These are phyloP conservation scores for Blennius ocellaris DNA, from an alignment of 2,113 vertebrate species.

Conservation along the genomic window DNA sequence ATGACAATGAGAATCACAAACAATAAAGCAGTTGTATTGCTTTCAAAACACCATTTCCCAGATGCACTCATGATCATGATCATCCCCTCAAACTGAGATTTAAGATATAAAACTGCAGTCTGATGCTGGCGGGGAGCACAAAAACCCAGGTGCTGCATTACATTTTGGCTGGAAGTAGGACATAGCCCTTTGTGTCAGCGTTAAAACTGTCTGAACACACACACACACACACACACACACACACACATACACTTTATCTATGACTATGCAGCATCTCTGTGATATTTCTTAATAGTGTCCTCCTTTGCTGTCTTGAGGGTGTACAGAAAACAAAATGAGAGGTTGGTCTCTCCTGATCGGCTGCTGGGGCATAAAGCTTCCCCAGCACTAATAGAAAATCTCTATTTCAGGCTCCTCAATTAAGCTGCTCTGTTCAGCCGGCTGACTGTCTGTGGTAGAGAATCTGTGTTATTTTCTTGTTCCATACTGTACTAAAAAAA, in stretches of 20 bases:
- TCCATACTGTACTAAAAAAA: conserved; percentile 33
- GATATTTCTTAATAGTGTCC: conserved; percentile 39
- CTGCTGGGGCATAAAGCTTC: conserved; percentile 49
- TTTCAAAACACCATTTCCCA: conserved; percentile 7
- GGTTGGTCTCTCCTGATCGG: conserved; percentile 51
- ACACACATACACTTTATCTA: conserved; percentile 3
- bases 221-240: background rate
- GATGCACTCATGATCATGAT: background rate
- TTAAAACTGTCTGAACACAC: conserved; percentile 10
- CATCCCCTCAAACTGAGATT: background rate
- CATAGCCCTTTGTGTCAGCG: conserved; percentile 16
- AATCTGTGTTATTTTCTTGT: conserved; percentile 38
- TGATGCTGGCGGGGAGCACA: conserved; percentile 3
- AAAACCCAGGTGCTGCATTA: background rate
- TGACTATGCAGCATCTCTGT: conserved; percentile 53
- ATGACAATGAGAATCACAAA: background rate
- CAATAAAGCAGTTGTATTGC: conserved; percentile 4
- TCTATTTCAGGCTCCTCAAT: conserved; percentile 78
- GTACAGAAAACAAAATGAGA: conserved; percentile 59
- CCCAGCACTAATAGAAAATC: conserved; percentile 64
- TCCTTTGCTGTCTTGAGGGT: conserved; percentile 49
- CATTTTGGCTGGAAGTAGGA: conserved; percentile 4
- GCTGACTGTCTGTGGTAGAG: conserved; percentile 60
- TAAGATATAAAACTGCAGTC: conserved; percentile 11
- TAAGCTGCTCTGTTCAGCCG: conserved; percentile 60